phyloP scores from a whole-genome alignment of 2,888 invertebrate genomes.

The Pilophorus perplexus region DNA sequence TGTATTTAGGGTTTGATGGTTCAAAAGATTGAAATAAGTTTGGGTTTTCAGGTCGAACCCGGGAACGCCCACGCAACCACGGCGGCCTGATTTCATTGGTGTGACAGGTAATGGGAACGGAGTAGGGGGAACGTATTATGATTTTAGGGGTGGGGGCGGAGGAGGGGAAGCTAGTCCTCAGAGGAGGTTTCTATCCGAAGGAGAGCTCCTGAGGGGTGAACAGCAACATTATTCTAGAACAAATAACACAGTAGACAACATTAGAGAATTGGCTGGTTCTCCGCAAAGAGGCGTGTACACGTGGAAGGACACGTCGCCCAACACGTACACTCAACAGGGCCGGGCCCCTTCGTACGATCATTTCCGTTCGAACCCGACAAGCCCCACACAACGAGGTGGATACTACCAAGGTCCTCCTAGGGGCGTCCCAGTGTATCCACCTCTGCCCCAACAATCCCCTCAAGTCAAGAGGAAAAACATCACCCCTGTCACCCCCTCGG shows the following conservation, averaged over 20 bases:
- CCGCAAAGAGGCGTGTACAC: conserved; percentile 78
- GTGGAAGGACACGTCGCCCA: conserved; percentile 76
- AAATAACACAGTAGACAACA: conserved; percentile 79
- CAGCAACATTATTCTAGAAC: conserved; percentile 59
- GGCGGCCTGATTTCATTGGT: conserved; percentile 83
- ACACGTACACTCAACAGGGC: conserved; percentile 57
- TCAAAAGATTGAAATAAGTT: not conserved
- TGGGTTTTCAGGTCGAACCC: conserved; percentile 74
- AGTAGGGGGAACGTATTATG: conserved; percentile 51
- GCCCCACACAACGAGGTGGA: conserved; percentile 62
- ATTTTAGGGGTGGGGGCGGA: conserved; percentile 52
- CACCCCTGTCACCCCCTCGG: conserved; percentile 54
- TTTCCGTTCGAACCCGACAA: conserved; percentile 71
- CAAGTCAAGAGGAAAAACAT: conserved; percentile 59
- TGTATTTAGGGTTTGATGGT: not conserved
- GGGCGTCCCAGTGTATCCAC: conserved; percentile 66
- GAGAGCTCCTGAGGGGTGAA: conserved; percentile 71
- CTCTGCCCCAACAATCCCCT: conserved; percentile 56
- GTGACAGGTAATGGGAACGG: conserved; percentile 54
- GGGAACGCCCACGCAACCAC: conserved; percentile 85
- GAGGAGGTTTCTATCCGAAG: conserved; percentile 75
- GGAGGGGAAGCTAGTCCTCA: conserved; percentile 63
- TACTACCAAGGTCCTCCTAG: conserved; percentile 55
- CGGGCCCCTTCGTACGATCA: conserved; percentile 53
- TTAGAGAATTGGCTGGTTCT: conserved; percentile 81